Evolutionary conservation across 2,113 vertebrate species (phyloP).

Genomic region (Lagopus leucura): DNA sequence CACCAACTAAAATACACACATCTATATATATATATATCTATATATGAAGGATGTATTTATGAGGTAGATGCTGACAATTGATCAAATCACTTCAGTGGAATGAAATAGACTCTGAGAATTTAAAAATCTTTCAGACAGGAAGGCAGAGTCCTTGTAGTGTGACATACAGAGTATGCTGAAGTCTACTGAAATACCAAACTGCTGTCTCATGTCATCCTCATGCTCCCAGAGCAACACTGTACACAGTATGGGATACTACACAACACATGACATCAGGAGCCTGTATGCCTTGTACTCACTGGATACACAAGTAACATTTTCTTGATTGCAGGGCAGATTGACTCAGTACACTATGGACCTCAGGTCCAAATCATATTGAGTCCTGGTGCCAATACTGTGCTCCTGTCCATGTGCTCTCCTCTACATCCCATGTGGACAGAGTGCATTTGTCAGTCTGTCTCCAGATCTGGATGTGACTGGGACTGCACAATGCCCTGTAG

Average conservation of each 20-base stretch:
- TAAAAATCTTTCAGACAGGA: neutral
- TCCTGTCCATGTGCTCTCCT: neutral
- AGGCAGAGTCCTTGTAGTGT: neutral
- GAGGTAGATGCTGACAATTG: neutral
- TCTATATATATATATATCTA: fast-evolving
- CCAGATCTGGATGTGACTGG: neutral
- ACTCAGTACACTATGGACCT: neutral
- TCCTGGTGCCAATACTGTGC: neutral
- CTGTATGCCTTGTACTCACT: neutral
- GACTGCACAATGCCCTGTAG: neutral
- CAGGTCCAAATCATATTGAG: neutral
- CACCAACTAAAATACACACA: neutral
- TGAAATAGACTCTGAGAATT: neutral
- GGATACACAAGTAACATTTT: neutral
- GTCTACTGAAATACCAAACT: neutral
- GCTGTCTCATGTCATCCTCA: neutral
- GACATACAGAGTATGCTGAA: neutral
- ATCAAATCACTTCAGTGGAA: neutral
- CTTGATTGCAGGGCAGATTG: neutral
- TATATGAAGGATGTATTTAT: neutral
- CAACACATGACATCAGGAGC: fast-evolving
- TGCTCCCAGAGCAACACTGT: neutral
- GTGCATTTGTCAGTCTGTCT: fast-evolving
- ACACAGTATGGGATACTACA: neutral
- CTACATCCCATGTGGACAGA: fast-evolving